Evolutionary conservation across 2,888 invertebrate genomes (phyloP).

Genomic region (Luperina nickerlii): DNA sequence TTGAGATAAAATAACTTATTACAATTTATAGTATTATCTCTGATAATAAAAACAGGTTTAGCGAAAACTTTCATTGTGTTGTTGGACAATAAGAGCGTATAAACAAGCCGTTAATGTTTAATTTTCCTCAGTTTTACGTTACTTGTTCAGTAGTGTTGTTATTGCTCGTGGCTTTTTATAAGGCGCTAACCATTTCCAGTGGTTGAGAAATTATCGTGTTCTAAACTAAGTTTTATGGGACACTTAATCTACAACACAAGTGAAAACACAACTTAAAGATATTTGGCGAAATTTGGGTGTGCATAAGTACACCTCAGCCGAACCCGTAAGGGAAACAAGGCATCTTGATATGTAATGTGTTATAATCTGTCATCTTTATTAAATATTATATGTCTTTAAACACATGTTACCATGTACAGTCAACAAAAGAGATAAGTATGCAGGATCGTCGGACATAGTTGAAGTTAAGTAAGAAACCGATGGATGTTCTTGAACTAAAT

Average conservation of each 20-base stretch:
- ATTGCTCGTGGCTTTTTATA: constrained; percentile 21
- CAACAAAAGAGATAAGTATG: too few species aligned
- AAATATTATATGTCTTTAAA: too few species aligned
- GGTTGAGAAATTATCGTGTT: neutral
- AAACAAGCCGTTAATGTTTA: constrained; percentile 25
- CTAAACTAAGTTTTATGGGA: neutral
- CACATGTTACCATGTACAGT: neutral
- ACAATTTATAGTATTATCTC: neutral
- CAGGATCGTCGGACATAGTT: too few species aligned
- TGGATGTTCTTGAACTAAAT: too few species aligned
- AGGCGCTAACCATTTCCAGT: neutral
- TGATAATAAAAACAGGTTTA: constrained; percentile 7
- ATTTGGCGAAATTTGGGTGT: too few species aligned
- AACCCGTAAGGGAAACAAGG: too few species aligned
- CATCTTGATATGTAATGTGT: too few species aligned
- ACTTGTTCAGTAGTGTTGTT: constrained; percentile 1
- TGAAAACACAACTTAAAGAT: too few species aligned
- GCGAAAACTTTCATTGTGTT: constrained; percentile 14
- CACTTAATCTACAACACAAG: neutral
- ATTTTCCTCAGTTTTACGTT: constrained; percentile 32
- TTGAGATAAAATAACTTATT: neutral
- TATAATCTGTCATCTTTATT: too few species aligned
- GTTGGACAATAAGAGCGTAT: constrained; percentile 12
- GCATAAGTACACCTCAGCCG: too few species aligned
- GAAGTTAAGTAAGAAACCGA: too few species aligned